Base-by-base conservation (phyloP, 2,888 invertebrate genomes). In the Colletes collaris region DNA sequence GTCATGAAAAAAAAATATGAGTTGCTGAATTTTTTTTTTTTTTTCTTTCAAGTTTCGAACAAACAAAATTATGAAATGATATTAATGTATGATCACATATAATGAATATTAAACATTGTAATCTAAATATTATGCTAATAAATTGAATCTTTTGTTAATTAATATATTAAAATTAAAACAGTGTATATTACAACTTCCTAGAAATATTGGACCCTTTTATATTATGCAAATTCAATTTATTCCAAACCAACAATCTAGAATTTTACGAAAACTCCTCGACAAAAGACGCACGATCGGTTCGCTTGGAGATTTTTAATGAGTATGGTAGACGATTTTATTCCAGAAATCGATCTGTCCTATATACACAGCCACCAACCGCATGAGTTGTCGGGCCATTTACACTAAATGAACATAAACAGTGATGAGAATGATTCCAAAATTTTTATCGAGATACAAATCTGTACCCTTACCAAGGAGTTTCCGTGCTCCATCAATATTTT, bases 161-260 rank as follows among this genome's bases (percentile, higher is more conserved):
- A 13, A 46, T 35, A 35, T 27, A 19, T 11, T 10, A 73, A 66
- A 60, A 66, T 5, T 37, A 76, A 76, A 65, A 50, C 19, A 16
- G 8, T 55, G 10, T 10, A 13, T n/a, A 50, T 49, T 69, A 60
- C 19, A 53, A 76, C 63, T 44, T 64, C 6, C 19, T 72, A 67
- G 19, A 53, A 59, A 72, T 37, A 55, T 77, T 79, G 77, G 79
- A 79, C 72, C 77, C 77, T 40, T 76, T 68, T 55, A 58, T 46
- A 50, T 58, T 50, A 59, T 71, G 56, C n/a, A n/a, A 59, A 6
- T 27, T 56, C 11, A 10, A 49, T 65, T 50, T 62, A 5, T 19
- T 8, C n/a, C 10, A 19, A 27, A 56, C 4, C 46, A 67, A 58
- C 7, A 44, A 63, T 69, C 6, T 56, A 56, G 16, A 49, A 11